Evolutionary conservation across 2,888 invertebrate genomes (phyloP).

Genomic region (Nephrotoma flavescens): DNA sequence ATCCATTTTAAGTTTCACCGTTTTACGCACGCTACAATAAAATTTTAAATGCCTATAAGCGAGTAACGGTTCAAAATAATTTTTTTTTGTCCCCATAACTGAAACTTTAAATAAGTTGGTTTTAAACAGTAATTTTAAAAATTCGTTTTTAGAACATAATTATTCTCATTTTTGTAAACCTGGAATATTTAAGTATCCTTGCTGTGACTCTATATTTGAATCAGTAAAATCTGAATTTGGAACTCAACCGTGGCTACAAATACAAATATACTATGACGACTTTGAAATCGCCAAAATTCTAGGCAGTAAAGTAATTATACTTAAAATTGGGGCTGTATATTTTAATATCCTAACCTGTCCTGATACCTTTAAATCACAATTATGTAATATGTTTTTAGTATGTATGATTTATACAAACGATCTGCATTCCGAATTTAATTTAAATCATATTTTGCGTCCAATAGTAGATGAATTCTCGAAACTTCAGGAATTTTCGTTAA

Average conservation of each 20-base stretch:
- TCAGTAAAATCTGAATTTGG: background rate
- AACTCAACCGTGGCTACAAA: background rate
- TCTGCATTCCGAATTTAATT: background rate
- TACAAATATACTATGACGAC: background rate
- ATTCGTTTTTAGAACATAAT: background rate
- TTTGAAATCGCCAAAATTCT: background rate
- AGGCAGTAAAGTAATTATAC: background rate
- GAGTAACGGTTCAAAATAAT: background rate
- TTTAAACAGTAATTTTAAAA: background rate
- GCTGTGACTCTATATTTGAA: background rate
- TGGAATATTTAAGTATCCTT: background rate
- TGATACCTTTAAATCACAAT: background rate
- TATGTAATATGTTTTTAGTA: background rate
- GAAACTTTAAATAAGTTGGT: background rate
- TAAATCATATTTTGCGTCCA: background rate
- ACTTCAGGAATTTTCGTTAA: background rate
- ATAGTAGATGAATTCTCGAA: background rate
- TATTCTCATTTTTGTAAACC: background rate
- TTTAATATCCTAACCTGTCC: background rate
- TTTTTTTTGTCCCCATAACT: background rate
- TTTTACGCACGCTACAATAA: background rate
- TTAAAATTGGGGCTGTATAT: background rate
- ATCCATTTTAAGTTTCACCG: background rate
- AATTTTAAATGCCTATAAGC: background rate
- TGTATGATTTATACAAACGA: background rate